These are phyloP conservation scores for Caretta caretta DNA, from an alignment of 2,113 vertebrate genomes.

Conservation along the genomic window DNA sequence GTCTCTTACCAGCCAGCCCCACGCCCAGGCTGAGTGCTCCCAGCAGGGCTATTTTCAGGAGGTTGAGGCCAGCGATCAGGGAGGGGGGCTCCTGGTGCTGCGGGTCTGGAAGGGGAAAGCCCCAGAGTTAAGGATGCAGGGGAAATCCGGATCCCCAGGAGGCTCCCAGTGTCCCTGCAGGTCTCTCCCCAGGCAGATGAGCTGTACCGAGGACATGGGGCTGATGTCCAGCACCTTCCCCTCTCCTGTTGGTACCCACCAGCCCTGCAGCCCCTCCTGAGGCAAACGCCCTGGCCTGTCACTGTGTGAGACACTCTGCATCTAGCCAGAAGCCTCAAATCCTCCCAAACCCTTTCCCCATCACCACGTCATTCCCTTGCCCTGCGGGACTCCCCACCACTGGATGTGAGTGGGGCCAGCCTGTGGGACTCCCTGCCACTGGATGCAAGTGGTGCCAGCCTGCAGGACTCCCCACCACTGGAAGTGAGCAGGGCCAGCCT, in stretches of 20 bases:
- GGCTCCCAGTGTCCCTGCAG: not conserved
- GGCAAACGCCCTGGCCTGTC: not conserved
- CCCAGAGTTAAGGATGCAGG: not conserved
- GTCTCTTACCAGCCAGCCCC: not conserved
- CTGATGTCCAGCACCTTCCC: not conserved
- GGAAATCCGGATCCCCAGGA: not conserved
- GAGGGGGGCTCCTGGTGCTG: not conserved
- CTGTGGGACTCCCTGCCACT: not conserved
- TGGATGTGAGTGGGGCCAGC: not conserved
- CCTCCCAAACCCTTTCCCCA: not conserved
- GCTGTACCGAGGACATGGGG: not conserved
- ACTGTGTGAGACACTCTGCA: not conserved
- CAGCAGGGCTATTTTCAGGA: not conserved
- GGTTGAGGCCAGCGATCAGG: not conserved
- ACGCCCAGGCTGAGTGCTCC: not conserved
- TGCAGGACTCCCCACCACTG: rapidly evolving
- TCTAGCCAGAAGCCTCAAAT: not conserved
- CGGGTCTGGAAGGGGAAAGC: not conserved
- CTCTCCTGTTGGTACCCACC: not conserved
- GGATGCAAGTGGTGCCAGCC: not conserved
- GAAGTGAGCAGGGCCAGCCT: rapidly evolving
- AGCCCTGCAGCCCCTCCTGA: not conserved
- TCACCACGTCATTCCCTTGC: not conserved
- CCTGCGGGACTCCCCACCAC: not conserved
- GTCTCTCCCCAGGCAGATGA: not conserved